Base-by-base conservation (phyloP, 2,113 vertebrate species). In the Dermatemys mawii region DNA sequence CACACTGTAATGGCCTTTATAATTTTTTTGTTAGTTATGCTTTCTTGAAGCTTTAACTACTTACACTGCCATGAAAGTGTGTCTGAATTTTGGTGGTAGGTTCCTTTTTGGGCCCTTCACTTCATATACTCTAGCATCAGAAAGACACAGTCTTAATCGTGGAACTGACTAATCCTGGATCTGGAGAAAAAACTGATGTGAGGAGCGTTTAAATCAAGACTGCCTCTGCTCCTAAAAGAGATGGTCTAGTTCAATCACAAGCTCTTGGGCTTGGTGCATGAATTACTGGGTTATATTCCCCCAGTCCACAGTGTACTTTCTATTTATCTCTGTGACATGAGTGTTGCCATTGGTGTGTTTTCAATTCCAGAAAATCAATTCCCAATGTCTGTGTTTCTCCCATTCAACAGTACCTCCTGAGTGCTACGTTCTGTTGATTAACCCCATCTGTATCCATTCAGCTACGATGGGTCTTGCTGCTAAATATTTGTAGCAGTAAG, bases 61-160 rank as follows among this genome's bases (percentile, higher is more conserved):
- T 41, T 83, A 16, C 76, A 22, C 50, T 0, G 0, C 57, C 0
- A 0, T 14, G n/a, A 5, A 70, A 81, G 32, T 17, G 2, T 78
- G 49, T 70, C 17, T 67, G 3, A 19, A 8, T 29, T 50, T 78
- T 87, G 67, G 2, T 63, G 51, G 35, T 55, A 29, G 85, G 5
- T 5, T 89, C 11, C 78, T 63, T 82, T 73, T 73, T 78, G 84
- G 44, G 81, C 0, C 35, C 24, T 67, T 3, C 11, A 12, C 84
- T 89, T 55, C 13, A 11, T 19, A 1, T 44, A 75, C 73, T 75
- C 41, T 44, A 41, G 41, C 73, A 75, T 75, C 73, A 75, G 73
- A 75, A 75, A 46, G 22, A 44, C 70, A 75, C 14, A 12, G 38
- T 79, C 53, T 60, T 24, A 75, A 81, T 44, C 17, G 11, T 11